These are phyloP conservation scores for Pseudanteris insignis DNA, from an alignment of 2,888 invertebrate species.

Conservation along the genomic window DNA sequence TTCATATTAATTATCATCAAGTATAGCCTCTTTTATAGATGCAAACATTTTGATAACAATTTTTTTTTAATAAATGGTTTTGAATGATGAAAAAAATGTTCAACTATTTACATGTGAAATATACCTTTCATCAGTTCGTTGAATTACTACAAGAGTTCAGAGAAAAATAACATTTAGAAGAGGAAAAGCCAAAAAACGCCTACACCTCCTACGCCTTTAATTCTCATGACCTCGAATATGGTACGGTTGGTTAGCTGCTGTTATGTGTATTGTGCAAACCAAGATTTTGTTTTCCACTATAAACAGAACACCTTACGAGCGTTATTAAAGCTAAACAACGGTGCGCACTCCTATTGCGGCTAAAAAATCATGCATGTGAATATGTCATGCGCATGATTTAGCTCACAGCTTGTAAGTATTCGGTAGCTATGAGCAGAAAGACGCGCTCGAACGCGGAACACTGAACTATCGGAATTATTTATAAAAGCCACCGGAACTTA, in stretches of 20 bases:
- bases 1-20: too few relatives aligned
- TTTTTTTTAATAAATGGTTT: too few relatives aligned
- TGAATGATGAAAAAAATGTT: too few relatives aligned
- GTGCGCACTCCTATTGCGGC: background rate
- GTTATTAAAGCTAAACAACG: background rate
- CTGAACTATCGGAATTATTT: conserved; percentile 38
- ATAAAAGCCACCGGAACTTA: conserved; percentile 46
- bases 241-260: background rate
- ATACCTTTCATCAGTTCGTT: too few relatives aligned
- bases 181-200: background rate
- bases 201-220: conserved; percentile 4
- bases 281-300: too few relatives aligned
- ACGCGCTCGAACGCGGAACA: conserved; percentile 25
- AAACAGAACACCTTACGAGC: too few relatives aligned
- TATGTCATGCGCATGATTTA: conserved; percentile 15
- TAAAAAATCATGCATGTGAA: conserved; percentile 9
- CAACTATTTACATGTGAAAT: too few relatives aligned
- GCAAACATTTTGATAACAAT: too few relatives aligned
- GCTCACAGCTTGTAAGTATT: conserved; percentile 11
- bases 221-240: conserved; percentile 2
- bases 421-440: conserved; percentile 11
- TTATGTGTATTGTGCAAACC: too few relatives aligned
- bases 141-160: too few relatives aligned
- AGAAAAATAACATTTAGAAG: background rate
- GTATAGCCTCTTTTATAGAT: too few relatives aligned